A percentile compares a stretch with the other conserved stretches of the same genome.
These are phyloP conservation scores for Delia radicum DNA, from an alignment of 1,140 invertebrate species.

Conservation along the genomic window DNA sequence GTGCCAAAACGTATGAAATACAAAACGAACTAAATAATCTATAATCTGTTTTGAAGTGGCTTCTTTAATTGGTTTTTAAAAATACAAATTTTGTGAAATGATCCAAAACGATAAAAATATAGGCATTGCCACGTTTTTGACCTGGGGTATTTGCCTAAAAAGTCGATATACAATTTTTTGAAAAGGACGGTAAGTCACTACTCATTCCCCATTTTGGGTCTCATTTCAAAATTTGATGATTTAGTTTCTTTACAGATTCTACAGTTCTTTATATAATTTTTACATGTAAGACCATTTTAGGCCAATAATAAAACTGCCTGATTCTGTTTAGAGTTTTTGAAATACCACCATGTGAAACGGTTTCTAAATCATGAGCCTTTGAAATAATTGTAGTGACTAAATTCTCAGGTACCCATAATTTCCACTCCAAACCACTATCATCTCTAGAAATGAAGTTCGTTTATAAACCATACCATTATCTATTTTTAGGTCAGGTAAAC, in stretches of 20 bases:
- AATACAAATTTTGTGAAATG: conserved; percentile 2
- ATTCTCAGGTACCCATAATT: conserved; percentile 12
- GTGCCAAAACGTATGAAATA: conserved; percentile 5
- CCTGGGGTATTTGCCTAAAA: not conserved
- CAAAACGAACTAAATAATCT: not conserved
- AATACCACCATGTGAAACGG: not conserved
- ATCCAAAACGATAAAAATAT: not conserved
- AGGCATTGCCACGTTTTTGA: not conserved
- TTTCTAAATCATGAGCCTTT: not conserved
- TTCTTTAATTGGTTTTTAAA: not conserved
- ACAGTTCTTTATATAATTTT: not conserved
- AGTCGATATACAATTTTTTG: conserved; percentile 25
- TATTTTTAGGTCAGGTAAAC: conserved; percentile 4
- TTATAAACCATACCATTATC: not conserved
- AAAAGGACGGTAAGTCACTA: not conserved
- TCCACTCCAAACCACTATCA: not conserved
- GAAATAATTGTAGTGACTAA: not conserved
- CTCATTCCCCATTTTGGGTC: not conserved
- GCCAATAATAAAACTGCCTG: not conserved
- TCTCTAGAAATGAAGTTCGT: not conserved
- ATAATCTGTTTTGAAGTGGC: not conserved
- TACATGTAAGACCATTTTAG: not conserved
- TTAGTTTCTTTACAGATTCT: not conserved
- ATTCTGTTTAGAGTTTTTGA: not conserved
- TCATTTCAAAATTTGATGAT: not conserved